These are phyloP conservation scores for Brachypodius melanocephalos DNA, from an alignment of 2,113 vertebrate species.

Conservation along the genomic window DNA sequence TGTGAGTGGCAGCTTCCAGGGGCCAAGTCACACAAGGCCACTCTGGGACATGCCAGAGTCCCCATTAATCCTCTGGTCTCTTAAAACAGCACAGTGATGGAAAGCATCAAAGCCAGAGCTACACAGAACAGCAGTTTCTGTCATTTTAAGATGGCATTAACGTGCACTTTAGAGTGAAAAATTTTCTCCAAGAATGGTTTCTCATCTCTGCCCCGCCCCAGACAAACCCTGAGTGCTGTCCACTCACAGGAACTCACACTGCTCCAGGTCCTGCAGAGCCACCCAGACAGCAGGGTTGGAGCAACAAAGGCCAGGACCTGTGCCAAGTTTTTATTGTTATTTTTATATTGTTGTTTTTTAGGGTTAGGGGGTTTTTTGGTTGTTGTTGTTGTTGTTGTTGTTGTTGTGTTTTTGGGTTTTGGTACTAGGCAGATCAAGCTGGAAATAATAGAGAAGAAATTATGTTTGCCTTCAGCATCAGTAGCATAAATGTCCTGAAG, in stretches of 20 bases:
- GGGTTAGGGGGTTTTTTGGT: no score
- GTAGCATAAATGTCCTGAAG: background rate
- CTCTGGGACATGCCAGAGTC: background rate
- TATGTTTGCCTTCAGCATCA: background rate
- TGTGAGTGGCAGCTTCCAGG: background rate
- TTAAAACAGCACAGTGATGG: background rate
- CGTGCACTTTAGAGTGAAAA: background rate
- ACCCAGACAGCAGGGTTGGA: background rate
- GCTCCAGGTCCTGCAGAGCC: background rate
- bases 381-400: no score
- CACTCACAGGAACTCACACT: accelerated
- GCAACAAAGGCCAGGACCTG: background rate
- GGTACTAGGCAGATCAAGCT: background rate
- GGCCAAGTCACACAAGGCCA: background rate
- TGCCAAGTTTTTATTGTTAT: background rate
- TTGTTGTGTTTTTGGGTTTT: background rate
- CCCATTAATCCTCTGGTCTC: background rate
- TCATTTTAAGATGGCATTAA: background rate
- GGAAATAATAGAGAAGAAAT: background rate
- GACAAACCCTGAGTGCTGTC: conserved; percentile 1
- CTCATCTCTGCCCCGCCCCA: background rate
- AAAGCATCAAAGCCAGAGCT: background rate
- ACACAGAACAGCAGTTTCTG: background rate
- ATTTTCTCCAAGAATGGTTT: background rate
- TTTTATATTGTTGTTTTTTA: background rate